Percentiles rank a stretch among this genome's conserved stretches.
Conservation (phyloP, 2,113 vertebrate species). For the Sminthopsis crassicaudata region DNA sequence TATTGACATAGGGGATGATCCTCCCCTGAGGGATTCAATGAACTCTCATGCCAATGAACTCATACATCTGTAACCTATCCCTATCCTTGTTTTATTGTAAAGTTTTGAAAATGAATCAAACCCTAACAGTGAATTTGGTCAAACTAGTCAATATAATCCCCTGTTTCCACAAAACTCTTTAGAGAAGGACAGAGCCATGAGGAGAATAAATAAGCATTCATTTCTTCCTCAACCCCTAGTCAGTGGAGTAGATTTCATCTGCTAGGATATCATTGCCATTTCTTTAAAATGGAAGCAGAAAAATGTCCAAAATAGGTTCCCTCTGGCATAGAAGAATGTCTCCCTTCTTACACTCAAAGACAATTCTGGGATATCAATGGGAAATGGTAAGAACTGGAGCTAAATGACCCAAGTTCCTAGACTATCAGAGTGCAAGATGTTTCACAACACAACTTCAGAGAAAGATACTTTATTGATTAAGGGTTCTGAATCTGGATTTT, state of each 20-base stretch:
- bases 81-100: background rate
- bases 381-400: background rate
- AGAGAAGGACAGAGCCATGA: background rate
- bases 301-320: background rate
- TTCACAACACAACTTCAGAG: background rate
- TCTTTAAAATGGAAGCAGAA: background rate
- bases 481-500: background rate
- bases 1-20: background rate
- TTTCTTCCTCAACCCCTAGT: background rate
- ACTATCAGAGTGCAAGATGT: background rate
- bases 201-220: background rate
- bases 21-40: background rate
- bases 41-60: background rate
- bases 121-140: background rate
- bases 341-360: background rate
- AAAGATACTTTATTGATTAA: background rate
- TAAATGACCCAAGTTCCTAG: background rate
- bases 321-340: background rate
- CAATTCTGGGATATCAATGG: background rate
- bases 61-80: background rate
- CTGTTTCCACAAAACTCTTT: background rate
- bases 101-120: background rate
- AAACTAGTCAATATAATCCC: background rate
- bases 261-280: background rate
- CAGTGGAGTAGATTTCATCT: background rate